Base-by-base conservation (phyloP, 30 jellyfish, hydroid and myxozoan species). In the Turritopsis dohrnii region DNA sequence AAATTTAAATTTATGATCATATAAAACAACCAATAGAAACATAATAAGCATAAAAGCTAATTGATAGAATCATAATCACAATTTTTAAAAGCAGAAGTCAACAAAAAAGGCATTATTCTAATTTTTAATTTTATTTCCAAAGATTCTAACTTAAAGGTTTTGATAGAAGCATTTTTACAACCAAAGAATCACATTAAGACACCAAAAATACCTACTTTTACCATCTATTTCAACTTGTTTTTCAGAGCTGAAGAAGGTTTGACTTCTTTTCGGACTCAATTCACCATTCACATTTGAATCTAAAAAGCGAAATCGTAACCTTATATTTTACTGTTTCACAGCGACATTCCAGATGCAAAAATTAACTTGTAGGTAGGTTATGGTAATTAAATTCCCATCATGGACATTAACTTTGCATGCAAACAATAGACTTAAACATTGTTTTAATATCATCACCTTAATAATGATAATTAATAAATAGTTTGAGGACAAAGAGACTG, bases 171-270 rank as follows among this genome's bases (percentile, higher is more conserved):
- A 69, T n/a, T 7, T 69, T 7, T 8, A 69, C 16, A 27, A 19
- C 30, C 21, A 0, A 60, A 60, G 73, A 21, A 0, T 60, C 21
- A 60, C 21, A 60, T 60, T 60, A 60, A 18, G 73, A n/a, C n/a
- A n/a, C n/a, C n/a, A 41, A 41, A 41, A 41, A 41, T 27, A 69
- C 77, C 30, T 76, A 90, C 97, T 83, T 85, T 82, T 85, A 69
- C 97, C 97, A 85, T 84, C 97, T 21, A 82, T 89, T 8, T 76
- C 89, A 18, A 90, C 74, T 74, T 85, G 86, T 71, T 77, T 86
- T 71, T 85, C 87, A 23, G 83, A 21, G 28, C 87, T 60, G 65
- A 52, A 80, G 29, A 80, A 65, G 17, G 87, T 80, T 52, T 80
- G 87, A 71, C 87, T 80, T 65, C 87, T 80, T 30, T 54, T 52